phyloP scores from a whole-genome alignment of 2,888 invertebrate genomes.

The Asteroscopus sphinx region DNA sequence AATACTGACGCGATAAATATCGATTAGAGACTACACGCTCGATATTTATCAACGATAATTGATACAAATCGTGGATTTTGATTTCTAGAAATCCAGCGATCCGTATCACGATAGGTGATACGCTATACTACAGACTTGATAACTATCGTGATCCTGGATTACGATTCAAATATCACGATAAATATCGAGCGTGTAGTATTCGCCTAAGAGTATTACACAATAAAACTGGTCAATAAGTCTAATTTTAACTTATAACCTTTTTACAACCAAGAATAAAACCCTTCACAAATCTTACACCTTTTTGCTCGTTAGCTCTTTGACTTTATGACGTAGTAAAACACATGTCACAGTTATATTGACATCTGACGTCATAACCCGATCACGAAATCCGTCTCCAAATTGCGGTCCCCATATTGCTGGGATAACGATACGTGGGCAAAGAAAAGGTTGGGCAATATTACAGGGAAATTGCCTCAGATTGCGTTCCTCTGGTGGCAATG shows the following conservation, averaged over 20 bases:
- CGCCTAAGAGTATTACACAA: too few species aligned
- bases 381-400: conserved; percentile 48
- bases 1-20: too few species aligned
- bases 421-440: conserved; percentile 46
- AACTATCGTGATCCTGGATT: too few species aligned
- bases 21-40: too few species aligned
- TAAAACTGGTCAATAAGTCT: too few species aligned
- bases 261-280: neutral
- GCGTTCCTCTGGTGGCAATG: conserved; percentile 22
- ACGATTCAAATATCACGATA: too few species aligned
- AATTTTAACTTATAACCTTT: neutral
- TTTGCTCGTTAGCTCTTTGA: conserved; percentile 25
- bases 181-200: too few species aligned
- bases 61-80: too few species aligned
- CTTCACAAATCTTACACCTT: neutral
- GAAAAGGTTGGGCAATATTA: conserved; percentile 44
- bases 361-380: conserved; percentile 45
- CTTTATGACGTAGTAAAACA: conserved; percentile 41
- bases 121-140: too few species aligned
- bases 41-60: too few species aligned
- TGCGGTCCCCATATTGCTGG: conserved; percentile 42
- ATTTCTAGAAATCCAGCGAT: too few species aligned
- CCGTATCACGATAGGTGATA: too few species aligned
- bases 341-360: conserved; percentile 17
- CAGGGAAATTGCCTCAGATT: conserved; percentile 50